Percentiles rank a stretch among this genome's conserved stretches.
Conservation (phyloP, 2,113 vertebrate species). For the Tychaedon coryphoeus region DNA sequence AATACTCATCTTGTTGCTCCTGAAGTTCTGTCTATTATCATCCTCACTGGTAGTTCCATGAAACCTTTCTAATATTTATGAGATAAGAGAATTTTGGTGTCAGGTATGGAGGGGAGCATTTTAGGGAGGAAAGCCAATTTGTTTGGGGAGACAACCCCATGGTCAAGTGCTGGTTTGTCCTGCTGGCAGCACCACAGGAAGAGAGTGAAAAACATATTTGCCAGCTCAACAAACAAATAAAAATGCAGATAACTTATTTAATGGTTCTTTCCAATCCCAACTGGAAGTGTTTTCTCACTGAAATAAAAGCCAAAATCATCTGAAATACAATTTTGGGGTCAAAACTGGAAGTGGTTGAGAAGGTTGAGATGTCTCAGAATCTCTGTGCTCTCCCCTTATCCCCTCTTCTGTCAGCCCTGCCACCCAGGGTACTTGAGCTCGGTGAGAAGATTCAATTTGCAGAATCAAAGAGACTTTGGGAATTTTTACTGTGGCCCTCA, state of each 20-base stretch:
- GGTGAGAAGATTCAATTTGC: neutral
- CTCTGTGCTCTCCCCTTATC: neutral
- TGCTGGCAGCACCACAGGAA: neutral
- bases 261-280: neutral
- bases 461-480: neutral
- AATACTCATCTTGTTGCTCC: neutral
- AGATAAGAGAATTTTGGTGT: neutral
- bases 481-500: neutral
- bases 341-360: neutral
- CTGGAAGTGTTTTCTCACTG: neutral
- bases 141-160: neutral
- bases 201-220: neutral
- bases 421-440: neutral
- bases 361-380: neutral
- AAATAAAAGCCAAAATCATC: neutral
- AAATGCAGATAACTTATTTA: neutral
- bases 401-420: neutral
- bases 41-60: neutral
- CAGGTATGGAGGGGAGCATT: neutral
- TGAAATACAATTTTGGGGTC: neutral
- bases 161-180: neutral
- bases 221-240: neutral
- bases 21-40: constrained; percentile 4
- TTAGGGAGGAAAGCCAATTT: neutral
- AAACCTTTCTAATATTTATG: neutral